A percentile compares a stretch with the other conserved stretches of the same genome.
These are phyloP conservation scores for Diachasmimorpha longicaudata DNA, from an alignment of 1,140 invertebrate genomes.

Conservation along the genomic window DNA sequence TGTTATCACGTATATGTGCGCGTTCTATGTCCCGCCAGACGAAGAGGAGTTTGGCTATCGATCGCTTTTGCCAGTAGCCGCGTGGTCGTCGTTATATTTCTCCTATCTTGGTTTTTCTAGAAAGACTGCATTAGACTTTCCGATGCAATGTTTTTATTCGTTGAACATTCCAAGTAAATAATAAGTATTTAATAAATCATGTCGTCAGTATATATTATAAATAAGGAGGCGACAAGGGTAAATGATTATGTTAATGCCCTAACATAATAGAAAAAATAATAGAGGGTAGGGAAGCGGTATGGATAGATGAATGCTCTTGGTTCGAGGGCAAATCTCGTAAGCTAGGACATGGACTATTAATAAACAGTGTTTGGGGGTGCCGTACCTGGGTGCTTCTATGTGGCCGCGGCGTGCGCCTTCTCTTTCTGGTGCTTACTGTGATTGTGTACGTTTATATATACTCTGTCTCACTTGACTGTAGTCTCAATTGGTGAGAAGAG, in stretches of 20 bases:
- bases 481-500: constrained; percentile 38
- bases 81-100: constrained; percentile 43
- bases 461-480: constrained; percentile 11
- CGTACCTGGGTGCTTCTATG: constrained; percentile 55
- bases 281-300: background rate
- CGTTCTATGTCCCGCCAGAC: constrained; percentile 48
- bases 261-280: background rate
- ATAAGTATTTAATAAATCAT: no score
- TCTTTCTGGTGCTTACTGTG: constrained; percentile 12
- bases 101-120: constrained; percentile 30
- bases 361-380: constrained; percentile 60
- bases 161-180: no score
- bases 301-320: background rate
- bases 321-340: constrained; percentile 62
- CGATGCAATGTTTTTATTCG: constrained; percentile 15
- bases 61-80: constrained; percentile 48
- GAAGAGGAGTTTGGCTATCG: constrained; percentile 59
- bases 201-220: no score
- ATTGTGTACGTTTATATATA: constrained; percentile 5
- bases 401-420: background rate
- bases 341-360: constrained; percentile 63
- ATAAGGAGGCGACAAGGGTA: no score
- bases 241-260: background rate
- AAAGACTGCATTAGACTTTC: background rate
- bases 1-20: constrained; percentile 33